Conservation (phyloP, 2,797 vertebrate genomes). For the Melanotaenia nigrans region DNA sequence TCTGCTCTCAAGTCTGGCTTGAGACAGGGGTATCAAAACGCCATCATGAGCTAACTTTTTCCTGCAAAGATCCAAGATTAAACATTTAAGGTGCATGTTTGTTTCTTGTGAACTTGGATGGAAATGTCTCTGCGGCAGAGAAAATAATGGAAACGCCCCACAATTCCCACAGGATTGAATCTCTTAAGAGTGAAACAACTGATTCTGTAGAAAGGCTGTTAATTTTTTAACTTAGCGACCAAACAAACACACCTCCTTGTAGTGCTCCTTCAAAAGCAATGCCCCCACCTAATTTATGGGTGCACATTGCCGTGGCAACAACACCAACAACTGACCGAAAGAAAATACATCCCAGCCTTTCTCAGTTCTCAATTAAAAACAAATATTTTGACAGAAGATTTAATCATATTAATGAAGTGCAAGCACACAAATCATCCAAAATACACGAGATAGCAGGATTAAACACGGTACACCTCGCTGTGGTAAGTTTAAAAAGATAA, state of each 20-base stretch:
- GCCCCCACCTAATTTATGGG: background rate
- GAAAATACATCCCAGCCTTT: background rate
- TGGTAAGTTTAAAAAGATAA: too few relatives aligned
- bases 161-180: slow-evolving; percentile 6
- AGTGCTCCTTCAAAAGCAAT: slow-evolving; percentile 7
- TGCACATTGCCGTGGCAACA: background rate
- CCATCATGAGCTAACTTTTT: slow-evolving; percentile 1
- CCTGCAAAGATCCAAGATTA: slow-evolving; percentile 3
- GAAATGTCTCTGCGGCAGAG: background rate
- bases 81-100: background rate
- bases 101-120: background rate
- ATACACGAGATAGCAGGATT: background rate
- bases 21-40: slow-evolving; percentile 20
- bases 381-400: background rate
- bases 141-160: slow-evolving; percentile 15
- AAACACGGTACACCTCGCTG: background rate
- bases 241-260: slow-evolving; percentile 7
- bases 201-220: slow-evolving; percentile 3
- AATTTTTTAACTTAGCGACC: slow-evolving; percentile 4
- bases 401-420: background rate
- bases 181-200: background rate
- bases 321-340: background rate
- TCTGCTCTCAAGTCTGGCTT: slow-evolving; percentile 40
- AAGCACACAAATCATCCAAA: background rate
- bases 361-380: background rate